phyloP scores from a whole-genome alignment of 2,113 vertebrate genomes.

The Regulus satrapa region DNA sequence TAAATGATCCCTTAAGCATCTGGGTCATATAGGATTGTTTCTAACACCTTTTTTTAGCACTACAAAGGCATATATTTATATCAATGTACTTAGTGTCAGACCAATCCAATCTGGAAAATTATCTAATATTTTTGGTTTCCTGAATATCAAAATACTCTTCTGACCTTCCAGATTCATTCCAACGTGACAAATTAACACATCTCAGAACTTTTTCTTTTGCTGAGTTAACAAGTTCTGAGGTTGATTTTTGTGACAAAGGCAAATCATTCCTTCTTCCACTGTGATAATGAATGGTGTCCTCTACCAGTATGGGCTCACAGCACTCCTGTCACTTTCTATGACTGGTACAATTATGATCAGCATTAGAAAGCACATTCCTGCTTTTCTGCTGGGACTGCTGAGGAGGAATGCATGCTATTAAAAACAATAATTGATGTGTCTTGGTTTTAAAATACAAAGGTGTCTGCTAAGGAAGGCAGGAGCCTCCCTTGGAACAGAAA shows the following conservation, averaged over 20 bases:
- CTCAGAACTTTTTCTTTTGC: neutral
- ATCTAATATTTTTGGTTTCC: neutral
- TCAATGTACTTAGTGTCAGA: neutral
- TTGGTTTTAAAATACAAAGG: no score
- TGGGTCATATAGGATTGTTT: neutral
- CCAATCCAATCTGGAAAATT: neutral
- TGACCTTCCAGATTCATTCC: neutral
- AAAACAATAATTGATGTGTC: neutral
- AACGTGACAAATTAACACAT: neutral
- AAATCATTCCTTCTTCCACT: neutral
- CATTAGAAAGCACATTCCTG: neutral
- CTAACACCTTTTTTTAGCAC: neutral
- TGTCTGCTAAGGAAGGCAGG: no score
- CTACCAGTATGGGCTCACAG: neutral
- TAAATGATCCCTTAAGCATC: neutral
- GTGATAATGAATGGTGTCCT: constrained; percentile 10
- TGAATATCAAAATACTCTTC: neutral
- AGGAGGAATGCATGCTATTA: neutral
- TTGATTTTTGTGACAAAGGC: neutral
- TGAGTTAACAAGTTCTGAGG: neutral
- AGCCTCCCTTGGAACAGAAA: no score
- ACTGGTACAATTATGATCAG: neutral
- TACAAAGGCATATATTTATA: neutral
- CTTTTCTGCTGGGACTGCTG: neutral
- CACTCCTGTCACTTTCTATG: neutral